Conservation (phyloP, 2,888 invertebrate species). For the Kryphioiulus occultus region DNA sequence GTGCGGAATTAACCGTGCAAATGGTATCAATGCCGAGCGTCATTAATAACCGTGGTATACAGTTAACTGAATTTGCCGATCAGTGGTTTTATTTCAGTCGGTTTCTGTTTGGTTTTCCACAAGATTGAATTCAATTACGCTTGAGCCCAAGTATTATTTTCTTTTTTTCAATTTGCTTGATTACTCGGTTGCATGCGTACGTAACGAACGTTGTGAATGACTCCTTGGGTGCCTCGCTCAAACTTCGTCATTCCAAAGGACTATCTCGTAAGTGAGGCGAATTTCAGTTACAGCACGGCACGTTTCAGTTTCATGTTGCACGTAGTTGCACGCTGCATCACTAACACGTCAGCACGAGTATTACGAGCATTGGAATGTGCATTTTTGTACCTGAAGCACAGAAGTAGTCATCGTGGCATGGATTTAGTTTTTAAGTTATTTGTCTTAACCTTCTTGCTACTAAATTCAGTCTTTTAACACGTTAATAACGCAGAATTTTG, state of each 20-base stretch:
- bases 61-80: background rate
- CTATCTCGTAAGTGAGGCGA: constrained; percentile 46
- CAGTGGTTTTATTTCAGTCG: constrained; percentile 14
- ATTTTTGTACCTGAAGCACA: background rate
- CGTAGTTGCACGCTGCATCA: background rate
- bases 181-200: constrained; percentile 42
- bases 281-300: constrained; percentile 29
- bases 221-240: constrained; percentile 37
- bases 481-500: background rate
- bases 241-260: constrained; percentile 43
- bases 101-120: constrained; percentile 1
- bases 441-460: background rate
- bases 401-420: background rate
- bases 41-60: background rate
- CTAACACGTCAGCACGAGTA: background rate
- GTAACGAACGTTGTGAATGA: constrained; percentile 42
- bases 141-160: constrained; percentile 32
- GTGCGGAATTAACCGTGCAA: background rate
- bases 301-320: background rate
- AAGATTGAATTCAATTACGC: background rate
- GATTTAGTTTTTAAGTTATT: background rate
- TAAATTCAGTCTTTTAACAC: background rate
- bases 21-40: background rate
- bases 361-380: background rate
- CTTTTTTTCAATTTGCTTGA: constrained; percentile 41